phyloP scores from a whole-genome alignment of 2,797 vertebrate species.

The Holocentrus rufus region DNA sequence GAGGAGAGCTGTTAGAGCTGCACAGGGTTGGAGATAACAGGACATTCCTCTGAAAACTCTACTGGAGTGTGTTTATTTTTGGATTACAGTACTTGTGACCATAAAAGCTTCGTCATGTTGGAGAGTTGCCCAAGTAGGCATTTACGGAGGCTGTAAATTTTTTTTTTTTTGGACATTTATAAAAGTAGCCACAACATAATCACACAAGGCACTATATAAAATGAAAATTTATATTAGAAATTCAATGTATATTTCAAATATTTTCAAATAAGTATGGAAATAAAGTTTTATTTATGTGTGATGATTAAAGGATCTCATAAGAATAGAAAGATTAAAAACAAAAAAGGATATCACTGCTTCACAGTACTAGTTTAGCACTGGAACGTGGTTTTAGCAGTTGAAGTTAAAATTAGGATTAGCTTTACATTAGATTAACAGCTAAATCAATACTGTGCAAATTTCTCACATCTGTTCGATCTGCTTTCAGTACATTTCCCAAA shows the following conservation, averaged over 20 bases:
- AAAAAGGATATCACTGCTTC: too few species aligned
- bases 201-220: neutral
- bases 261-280: neutral
- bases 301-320: neutral
- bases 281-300: neutral
- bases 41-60: slow-evolving; percentile 40
- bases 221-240: too few species aligned
- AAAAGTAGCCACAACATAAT: neutral
- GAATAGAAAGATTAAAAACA: too few species aligned
- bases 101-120: slow-evolving; percentile 24
- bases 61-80: slow-evolving; percentile 57
- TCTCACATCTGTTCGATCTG: too few species aligned
- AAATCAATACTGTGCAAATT: too few species aligned
- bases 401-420: too few species aligned
- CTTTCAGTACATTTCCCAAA: too few species aligned
- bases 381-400: too few species aligned
- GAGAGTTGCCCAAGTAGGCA: neutral
- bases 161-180: neutral
- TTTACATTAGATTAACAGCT: too few species aligned
- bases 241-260: neutral
- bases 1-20: slow-evolving; percentile 20
- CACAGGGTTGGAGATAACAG: slow-evolving; percentile 56
- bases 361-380: too few species aligned
- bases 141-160: neutral
- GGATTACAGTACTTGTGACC: slow-evolving; percentile 18